phyloP scores from a whole-genome alignment of 2,797 vertebrate species.

The Rhynchotus rufescens region DNA sequence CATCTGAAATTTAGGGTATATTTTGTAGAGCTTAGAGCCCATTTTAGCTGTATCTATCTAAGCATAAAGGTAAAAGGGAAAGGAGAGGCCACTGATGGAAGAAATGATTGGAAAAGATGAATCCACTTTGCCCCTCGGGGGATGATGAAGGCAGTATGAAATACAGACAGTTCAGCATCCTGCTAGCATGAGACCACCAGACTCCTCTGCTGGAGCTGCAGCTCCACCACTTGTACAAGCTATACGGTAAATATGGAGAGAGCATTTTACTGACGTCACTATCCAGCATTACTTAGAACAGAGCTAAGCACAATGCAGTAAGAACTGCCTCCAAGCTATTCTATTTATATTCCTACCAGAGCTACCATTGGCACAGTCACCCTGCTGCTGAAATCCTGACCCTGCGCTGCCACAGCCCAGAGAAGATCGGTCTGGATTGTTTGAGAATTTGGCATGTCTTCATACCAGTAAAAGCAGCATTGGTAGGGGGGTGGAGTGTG shows the following conservation, averaged over 20 bases:
- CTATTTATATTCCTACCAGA: conserved; percentile 62
- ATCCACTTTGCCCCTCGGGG: background rate
- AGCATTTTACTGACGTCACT: conserved; percentile 38
- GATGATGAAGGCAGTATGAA: background rate
- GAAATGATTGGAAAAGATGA: background rate
- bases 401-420: conserved; percentile 30
- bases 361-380: conserved; percentile 50
- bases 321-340: conserved; percentile 60
- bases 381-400: conserved; percentile 56
- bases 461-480: conserved; percentile 56
- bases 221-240: background rate
- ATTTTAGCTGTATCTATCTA: background rate
- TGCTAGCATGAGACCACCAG: background rate
- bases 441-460: conserved; percentile 59
- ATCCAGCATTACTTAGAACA: conserved; percentile 55
- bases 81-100: background rate
- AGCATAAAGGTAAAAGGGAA: background rate
- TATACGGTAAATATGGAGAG: conserved; percentile 5
- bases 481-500: conserved; percentile 58
- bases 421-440: conserved; percentile 36
- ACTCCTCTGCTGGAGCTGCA: background rate
- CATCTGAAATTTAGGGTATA: background rate
- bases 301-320: conserved; percentile 31
- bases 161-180: background rate
- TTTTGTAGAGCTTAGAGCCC: background rate